Percentiles rank a stretch among this genome's conserved stretches.
Conservation (phyloP, 2,113 vertebrate genomes). For the Garra rufa region DNA sequence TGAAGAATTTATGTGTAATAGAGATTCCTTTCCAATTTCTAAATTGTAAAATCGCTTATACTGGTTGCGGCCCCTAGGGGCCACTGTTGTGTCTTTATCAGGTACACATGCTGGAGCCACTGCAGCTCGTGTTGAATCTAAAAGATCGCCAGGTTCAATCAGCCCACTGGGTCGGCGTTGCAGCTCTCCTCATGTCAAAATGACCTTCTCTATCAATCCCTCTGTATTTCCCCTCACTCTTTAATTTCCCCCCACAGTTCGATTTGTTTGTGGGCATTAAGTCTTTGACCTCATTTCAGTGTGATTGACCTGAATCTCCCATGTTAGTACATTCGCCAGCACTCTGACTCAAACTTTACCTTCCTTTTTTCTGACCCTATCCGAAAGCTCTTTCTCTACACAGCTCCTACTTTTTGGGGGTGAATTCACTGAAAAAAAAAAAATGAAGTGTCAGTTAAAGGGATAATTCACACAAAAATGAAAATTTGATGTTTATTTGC, state of each 20-base stretch:
- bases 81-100: conserved; percentile 62
- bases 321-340: background rate
- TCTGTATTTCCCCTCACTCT: background rate
- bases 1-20: background rate
- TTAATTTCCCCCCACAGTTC: conserved; percentile 22
- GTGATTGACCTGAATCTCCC: conserved; percentile 18
- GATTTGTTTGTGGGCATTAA: background rate
- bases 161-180: conserved; percentile 61
- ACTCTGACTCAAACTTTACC: background rate
- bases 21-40: background rate
- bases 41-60: conserved; percentile 46
- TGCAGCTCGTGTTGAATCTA: conserved; percentile 55
- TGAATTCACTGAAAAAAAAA: background rate
- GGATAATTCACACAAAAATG: too few relatives aligned
- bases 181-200: conserved; percentile 31
- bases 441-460: background rate
- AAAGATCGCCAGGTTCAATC: conserved; percentile 78
- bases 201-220: conserved; percentile 23
- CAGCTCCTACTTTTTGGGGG: background rate
- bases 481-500: too few relatives aligned
- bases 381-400: background rate
- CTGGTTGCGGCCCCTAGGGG: conserved; percentile 57
- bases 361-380: background rate
- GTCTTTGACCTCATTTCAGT: conserved; percentile 32
- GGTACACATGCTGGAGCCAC: conserved; percentile 51